Conservation (phyloP, 53 echinoderm and acorn worm species). For the Paracentrotus lividus region DNA sequence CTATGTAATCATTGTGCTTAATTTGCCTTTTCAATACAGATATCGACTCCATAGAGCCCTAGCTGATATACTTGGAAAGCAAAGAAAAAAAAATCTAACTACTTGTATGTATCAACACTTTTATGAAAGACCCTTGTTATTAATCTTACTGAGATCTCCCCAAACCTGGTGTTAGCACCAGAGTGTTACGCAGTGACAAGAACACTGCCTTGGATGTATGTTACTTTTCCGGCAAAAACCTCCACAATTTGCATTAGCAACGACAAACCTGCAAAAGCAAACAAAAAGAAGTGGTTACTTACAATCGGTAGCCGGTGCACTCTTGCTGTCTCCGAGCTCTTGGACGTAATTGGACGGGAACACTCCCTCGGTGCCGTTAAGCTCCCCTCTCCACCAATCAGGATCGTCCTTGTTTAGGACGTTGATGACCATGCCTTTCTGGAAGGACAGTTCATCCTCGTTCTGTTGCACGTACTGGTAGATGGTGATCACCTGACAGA, state of each 20-base stretch:
- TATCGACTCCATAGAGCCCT: background rate
- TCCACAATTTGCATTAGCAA: too few relatives aligned
- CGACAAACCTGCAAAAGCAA: constrained; percentile 29
- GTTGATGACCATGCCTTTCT: constrained; percentile 91
- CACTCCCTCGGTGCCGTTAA: constrained; percentile 86
- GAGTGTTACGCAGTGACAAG: too few relatives aligned
- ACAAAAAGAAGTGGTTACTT: constrained; percentile 68
- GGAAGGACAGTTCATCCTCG: constrained; percentile 91
- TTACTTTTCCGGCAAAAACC: background rate
- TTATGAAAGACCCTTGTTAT: background rate
- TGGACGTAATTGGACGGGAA: constrained; percentile 98
- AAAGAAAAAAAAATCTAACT: background rate
- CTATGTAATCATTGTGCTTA: background rate
- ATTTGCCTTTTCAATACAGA: background rate
- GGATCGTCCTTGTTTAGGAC: constrained; percentile 90
- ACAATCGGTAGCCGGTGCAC: constrained; percentile 80
- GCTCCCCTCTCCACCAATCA: constrained; percentile 99
- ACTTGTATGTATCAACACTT: too few relatives aligned
- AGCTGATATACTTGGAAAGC: background rate
- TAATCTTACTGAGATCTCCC: background rate
- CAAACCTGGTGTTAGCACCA: background rate
- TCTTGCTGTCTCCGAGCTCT: constrained; percentile 82
- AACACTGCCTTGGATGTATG: too few relatives aligned
- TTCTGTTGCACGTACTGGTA: constrained; percentile 93
- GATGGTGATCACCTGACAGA: constrained; percentile 93